These are phyloP conservation scores for Heliocidaris tuberculata DNA, from an alignment of 35 echinoderm and acorn worm genomes.

Conservation along the genomic window DNA sequence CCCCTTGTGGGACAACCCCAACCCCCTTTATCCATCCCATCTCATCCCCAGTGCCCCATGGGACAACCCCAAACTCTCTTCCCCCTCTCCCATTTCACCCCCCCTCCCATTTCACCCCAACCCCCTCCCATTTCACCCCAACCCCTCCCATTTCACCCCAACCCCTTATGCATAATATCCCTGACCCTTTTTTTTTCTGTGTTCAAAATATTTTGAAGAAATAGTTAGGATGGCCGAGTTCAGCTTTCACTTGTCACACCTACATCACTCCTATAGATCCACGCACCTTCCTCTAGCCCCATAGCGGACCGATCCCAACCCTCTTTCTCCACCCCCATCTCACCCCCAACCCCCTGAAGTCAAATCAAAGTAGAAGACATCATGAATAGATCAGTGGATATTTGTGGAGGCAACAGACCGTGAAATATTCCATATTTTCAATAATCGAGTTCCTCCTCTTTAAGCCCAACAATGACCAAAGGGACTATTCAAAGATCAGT, in stretches of 20 bases:
- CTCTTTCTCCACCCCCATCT: background rate
- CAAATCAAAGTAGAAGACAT: background rate
- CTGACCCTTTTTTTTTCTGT: background rate
- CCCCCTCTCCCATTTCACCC: too few species aligned
- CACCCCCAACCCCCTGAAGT: background rate
- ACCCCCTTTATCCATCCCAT: too few species aligned
- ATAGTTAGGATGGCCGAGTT: background rate
- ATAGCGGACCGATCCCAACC: background rate
- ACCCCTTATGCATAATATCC: background rate
- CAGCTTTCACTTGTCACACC: background rate
- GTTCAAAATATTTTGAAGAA: background rate
- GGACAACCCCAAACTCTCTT: too few species aligned
- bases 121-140: too few species aligned
- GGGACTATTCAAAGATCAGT: background rate
- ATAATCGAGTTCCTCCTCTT: background rate
- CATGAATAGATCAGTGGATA: slow-evolving; percentile 15
- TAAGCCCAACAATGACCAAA: background rate
- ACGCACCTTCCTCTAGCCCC: background rate
- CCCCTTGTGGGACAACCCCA: too few species aligned
- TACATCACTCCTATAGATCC: background rate
- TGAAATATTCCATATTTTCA: slow-evolving; percentile 36
- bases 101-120: too few species aligned
- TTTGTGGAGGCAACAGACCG: slow-evolving; percentile 31
- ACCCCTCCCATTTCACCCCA: too few species aligned
- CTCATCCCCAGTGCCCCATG: too few species aligned